Percentiles rank a stretch among this genome's conserved stretches.
These are phyloP conservation scores for Hormiphora californensis DNA, from an alignment of 37 sponge, comb jelly and placozoan species.

Conservation along the genomic window DNA sequence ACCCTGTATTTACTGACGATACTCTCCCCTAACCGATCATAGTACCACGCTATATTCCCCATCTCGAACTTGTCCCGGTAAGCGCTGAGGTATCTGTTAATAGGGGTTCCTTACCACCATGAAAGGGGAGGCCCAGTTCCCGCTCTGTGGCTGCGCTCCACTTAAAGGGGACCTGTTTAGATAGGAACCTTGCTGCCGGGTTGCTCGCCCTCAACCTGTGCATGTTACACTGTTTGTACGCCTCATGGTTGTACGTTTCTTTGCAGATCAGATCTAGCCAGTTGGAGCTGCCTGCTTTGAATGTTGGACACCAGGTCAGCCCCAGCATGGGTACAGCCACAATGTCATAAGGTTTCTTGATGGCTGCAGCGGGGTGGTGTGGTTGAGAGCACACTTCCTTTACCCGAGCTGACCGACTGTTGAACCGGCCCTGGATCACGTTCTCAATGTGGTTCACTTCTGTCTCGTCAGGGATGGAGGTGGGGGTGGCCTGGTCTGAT, in stretches of 20 bases:
- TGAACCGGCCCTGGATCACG: neutral
- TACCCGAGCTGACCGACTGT: neutral
- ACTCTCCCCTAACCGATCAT: neutral
- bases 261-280: conserved; percentile 24
- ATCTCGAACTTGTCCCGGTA: conserved; percentile 3
- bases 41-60: neutral
- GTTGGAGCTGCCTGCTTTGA: conserved; percentile 15
- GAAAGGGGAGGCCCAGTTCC: neutral
- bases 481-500: neutral
- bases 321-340: neutral
- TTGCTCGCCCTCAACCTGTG: neutral
- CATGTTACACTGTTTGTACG: neutral
- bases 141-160: neutral
- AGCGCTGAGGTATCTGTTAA: conserved; percentile 1
- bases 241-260: neutral
- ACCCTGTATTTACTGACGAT: neutral
- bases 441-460: neutral
- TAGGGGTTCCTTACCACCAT: conserved; percentile 40
- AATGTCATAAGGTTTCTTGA: neutral
- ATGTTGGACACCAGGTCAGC: conserved; percentile 22
- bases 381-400: neutral
- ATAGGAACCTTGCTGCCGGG: neutral
- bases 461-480: neutral
- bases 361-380: neutral
- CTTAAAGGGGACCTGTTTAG: neutral